Evolutionary conservation across 2,113 vertebrate species (phyloP), one percentile per base, ranked within the genome.

Genomic region (Proterorhinus semilunaris): DNA sequence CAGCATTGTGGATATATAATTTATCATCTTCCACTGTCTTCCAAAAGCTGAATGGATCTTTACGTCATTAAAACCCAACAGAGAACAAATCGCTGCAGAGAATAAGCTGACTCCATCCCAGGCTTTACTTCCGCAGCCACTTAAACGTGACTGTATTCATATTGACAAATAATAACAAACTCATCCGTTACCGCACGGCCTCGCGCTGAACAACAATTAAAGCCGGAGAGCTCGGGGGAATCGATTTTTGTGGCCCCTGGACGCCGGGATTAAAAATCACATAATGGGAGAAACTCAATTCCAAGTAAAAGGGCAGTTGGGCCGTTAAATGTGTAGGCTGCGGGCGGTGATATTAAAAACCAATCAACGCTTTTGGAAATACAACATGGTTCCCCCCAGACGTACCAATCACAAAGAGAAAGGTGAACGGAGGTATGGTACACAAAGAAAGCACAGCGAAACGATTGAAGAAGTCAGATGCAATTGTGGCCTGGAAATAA

Each of bases 211-310:
- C 80, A 81, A 78, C 81, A 88, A 88, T 85, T 86, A 88, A 76
- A 85, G 76, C 62, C 49, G 75, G 82, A 68, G 50, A 65, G 77
- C 62, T 55, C n/a, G 75, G 54, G 54, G 45, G 66, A 83, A 90
- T 91, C 74, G 69, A 91, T 90, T 86, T 78, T 66, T 80, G 62
- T 82, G 66, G 88, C 84, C 83, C 76, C 81, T 81, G 82, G 88
- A 89, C 17, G 68, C 68, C 76, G 63, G 78, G 86, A 90, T 89
- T 88, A 89, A 89, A 88, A 89, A 87, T 80, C 83, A 89, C 88
- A 90, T 86, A 79, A 90, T 91, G 72, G 81, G 77, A 92, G 75
- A 87, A 90, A 91, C 92, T 90, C 84, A 87, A 92, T 92, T 93
- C 86, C 78, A 79, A 78, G 73, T 80, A 81, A 91, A 92, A 93